Base-by-base conservation (phyloP, 2,888 invertebrate genomes). In the Ochlodes sylvanus region DNA sequence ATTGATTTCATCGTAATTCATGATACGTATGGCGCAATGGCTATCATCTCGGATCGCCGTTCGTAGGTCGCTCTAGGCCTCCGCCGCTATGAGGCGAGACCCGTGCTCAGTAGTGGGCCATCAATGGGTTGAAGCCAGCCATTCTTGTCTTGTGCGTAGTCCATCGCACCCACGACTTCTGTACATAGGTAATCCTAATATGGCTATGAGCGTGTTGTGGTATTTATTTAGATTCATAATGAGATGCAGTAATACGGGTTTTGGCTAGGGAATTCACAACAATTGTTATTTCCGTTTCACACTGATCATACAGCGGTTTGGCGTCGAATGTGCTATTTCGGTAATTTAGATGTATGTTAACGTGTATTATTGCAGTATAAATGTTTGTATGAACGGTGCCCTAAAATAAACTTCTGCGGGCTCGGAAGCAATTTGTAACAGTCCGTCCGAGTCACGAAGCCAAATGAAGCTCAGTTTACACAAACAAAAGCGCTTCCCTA, bases 351-450 rank as follows among this genome's bases (percentile, higher is more conserved):
- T 15, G 54, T n/a, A 54, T n/a, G n/a, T 54, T 32, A 54, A 54
- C 54, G 54, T 50, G 50, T 52, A 12, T 52, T 27, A 21, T 27
- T 27, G 27, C 21, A 14, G 7, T 15, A 21, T 54, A 41, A 54
- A 41, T 38, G 54, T 63, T 41, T 63, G 54, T 63, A 21, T 62
- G 41, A 42, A 63, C 32, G 27, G 41, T 54, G 63, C 41, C 54
- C 63, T 63, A 63, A 63, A 63, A 50, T 63, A 54, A 54, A 41
- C 63, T 54, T 15, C 7, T 62, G 44, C 27, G 61, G 17, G 38
- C 52, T 62, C 62, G 32, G 50, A 63, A 63, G 50, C 32, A 62
- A 62, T 62, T 52, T 34, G 34, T 7, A 55, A 55, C 55, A 55
- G 34, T 34, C 15, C 55, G 55, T 55, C 32, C 27, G 54, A 54